A percentile compares a stretch with the other conserved stretches of the same genome.
Conservation (phyloP, 2,113 vertebrate species). For the Nerophis lumbriciformis region DNA sequence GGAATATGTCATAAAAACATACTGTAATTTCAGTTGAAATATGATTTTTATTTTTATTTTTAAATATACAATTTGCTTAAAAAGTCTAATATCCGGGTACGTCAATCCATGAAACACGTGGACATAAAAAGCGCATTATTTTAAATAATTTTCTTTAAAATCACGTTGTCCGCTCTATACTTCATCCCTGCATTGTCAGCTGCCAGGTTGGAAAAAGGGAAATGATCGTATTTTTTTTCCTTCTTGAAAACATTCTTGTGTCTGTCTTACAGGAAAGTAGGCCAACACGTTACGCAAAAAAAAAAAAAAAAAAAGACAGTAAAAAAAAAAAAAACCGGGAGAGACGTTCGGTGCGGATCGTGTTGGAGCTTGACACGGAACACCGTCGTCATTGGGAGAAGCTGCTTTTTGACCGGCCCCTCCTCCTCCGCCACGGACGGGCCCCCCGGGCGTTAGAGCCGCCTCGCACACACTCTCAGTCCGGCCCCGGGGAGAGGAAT, state of each 20-base stretch:
- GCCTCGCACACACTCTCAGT: conserved; percentile 57
- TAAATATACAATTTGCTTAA: too few relatives aligned
- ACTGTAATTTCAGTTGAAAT: too few relatives aligned
- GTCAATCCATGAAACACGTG: too few relatives aligned
- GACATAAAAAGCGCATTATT: too few relatives aligned
- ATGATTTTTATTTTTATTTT: too few relatives aligned
- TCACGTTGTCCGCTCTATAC: not conserved
- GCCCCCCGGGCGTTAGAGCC: conserved; percentile 61
- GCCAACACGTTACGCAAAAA: conserved; percentile 21
- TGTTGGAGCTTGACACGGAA: conserved; percentile 58
- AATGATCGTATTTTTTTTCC: not conserved
- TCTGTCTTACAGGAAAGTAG: not conserved
- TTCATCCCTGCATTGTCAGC: conserved; percentile 2
- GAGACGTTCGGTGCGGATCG: conserved; percentile 43
- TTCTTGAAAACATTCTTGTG: not conserved
- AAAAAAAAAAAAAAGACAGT: not conserved
- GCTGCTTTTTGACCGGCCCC: conserved; percentile 41
- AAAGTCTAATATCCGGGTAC: too few relatives aligned
- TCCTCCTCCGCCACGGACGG: conserved; percentile 59
- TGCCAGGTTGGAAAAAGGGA: not conserved
- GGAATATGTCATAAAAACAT: too few relatives aligned
- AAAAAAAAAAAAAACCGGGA: not conserved
- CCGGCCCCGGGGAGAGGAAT: conserved; percentile 60
- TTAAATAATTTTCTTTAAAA: too few relatives aligned
- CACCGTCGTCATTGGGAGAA: conserved; percentile 71